Percentiles rank a stretch among this genome's conserved stretches.
These are phyloP conservation scores for Conus ventricosus DNA, from an alignment of 1,140 invertebrate genomes.

Conservation along the genomic window DNA sequence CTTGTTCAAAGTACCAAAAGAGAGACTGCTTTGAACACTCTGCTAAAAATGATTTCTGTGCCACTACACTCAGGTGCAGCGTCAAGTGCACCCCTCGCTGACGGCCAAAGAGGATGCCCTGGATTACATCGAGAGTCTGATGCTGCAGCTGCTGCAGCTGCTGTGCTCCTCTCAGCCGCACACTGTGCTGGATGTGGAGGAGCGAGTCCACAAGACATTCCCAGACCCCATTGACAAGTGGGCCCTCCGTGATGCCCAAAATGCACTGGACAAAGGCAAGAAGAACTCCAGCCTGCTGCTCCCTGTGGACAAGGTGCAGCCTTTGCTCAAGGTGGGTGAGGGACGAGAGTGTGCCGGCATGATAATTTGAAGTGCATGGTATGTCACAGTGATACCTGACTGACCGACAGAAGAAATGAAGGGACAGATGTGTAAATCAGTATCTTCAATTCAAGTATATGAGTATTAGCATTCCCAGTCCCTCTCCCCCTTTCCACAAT, in stretches of 20 bases:
- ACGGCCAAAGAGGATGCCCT: constrained; percentile 92
- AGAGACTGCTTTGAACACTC: too few relatives aligned
- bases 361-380: too few relatives aligned
- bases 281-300: constrained; percentile 88
- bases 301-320: constrained; percentile 93
- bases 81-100: constrained; percentile 91
- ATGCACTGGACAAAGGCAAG: constrained; percentile 89
- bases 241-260: constrained; percentile 92
- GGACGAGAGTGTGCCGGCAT: too few relatives aligned
- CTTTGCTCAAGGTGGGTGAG: constrained; percentile 85
- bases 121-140: constrained; percentile 93
- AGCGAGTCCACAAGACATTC: constrained; percentile 92
- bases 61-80: constrained; percentile 83
- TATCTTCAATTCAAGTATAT: too few relatives aligned
- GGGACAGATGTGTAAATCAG: too few relatives aligned
- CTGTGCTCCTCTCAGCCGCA: constrained; percentile 87
- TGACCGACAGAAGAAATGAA: too few relatives aligned
- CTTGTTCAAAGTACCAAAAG: too few relatives aligned
- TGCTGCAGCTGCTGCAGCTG: constrained; percentile 90
- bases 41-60: too few relatives aligned
- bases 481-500: too few relatives aligned
- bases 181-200: constrained; percentile 86
- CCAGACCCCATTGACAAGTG: constrained; percentile 94
- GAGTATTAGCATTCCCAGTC: too few relatives aligned
- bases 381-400: too few relatives aligned